Conservation (phyloP, 2,797 vertebrate species). For the Pristis pectinata region DNA sequence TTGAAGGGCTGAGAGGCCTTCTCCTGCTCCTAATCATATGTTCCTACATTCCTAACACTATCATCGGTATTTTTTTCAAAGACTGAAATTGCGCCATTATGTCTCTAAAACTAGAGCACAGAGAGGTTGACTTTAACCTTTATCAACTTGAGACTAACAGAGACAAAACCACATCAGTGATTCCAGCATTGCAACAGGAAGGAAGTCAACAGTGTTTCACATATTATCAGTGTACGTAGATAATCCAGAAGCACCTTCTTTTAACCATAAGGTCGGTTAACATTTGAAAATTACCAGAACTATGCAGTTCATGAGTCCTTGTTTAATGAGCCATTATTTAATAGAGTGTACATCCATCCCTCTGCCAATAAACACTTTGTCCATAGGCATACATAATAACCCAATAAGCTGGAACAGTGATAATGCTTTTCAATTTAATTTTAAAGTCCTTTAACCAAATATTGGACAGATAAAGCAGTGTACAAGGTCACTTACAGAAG, state of each 20-base stretch:
- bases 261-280: not conserved
- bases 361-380: not conserved
- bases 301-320: not conserved
- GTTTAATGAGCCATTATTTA: not conserved
- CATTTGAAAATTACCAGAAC: not conserved
- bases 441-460: not conserved
- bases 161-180: not conserved
- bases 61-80: not conserved
- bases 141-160: not conserved
- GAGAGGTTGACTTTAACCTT: not conserved
- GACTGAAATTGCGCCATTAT: not conserved
- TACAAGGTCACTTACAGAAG: not conserved
- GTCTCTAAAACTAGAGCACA: not conserved
- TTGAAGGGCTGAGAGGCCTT: too few species aligned
- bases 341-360: not conserved
- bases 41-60: not conserved
- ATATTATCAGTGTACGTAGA: not conserved
- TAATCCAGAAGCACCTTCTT: not conserved
- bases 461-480: not conserved
- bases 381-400: not conserved
- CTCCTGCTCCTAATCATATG: too few species aligned
- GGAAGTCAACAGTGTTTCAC: not conserved
- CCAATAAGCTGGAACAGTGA: not conserved
- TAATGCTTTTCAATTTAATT: not conserved
- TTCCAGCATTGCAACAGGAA: not conserved